These are phyloP conservation scores for Emmelina monodactyla DNA, from an alignment of 2,888 invertebrate genomes.

Conservation along the genomic window DNA sequence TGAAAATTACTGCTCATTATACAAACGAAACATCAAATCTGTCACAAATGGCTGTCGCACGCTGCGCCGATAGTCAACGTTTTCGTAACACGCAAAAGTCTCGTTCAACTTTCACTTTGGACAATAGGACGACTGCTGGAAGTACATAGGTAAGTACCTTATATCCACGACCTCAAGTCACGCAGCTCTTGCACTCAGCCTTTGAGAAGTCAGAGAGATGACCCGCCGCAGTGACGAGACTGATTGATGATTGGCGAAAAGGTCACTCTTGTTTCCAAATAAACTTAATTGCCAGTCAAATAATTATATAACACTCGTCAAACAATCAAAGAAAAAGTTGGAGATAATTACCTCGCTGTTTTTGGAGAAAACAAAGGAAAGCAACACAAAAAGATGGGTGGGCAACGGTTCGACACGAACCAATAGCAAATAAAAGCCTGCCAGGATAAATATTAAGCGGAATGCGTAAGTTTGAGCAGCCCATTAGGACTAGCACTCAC, in stretches of 20 bases:
- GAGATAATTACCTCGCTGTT: too few species aligned
- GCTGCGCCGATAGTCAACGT: not conserved
- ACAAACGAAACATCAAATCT: too few species aligned
- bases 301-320: not conserved
- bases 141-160: too few species aligned
- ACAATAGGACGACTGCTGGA: slow-evolving; percentile 25
- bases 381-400: too few species aligned
- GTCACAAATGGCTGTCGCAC: too few species aligned
- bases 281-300: not conserved
- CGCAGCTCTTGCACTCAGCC: too few species aligned
- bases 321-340: too few species aligned
- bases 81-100: slow-evolving; percentile 41
- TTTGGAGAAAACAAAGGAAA: not conserved
- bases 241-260: slow-evolving; percentile 34
- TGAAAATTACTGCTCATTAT: too few species aligned
- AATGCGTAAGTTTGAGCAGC: not conserved
- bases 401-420: too few species aligned
- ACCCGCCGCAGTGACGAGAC: slow-evolving; percentile 4
- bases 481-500: not conserved
- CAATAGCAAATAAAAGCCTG: too few species aligned
- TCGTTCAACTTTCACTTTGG: slow-evolving; percentile 53
- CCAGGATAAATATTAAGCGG: not conserved
- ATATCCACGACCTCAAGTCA: slow-evolving; percentile 38
- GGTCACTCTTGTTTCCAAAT: slow-evolving; percentile 20
- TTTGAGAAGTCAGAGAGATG: too few species aligned